Conservation (phyloP, 2,113 vertebrate genomes). For the Corythoichthys haematopterus region DNA sequence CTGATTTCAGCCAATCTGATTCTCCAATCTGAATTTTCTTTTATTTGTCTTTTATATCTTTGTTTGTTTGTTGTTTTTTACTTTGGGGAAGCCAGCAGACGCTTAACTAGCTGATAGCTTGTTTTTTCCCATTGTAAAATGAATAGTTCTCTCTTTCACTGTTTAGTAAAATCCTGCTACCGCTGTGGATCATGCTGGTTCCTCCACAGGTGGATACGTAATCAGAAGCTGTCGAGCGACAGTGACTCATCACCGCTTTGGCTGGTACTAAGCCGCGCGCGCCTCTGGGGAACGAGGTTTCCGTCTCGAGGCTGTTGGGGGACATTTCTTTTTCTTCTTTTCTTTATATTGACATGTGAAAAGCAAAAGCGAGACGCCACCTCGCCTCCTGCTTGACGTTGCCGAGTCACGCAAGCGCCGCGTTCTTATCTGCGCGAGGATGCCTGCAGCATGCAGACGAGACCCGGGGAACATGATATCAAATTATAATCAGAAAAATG, state of each 20-base stretch:
- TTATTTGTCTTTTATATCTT: too few relatives aligned
- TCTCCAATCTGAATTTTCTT: not conserved
- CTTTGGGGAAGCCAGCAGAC: too few relatives aligned
- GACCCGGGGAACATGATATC: slow-evolving; percentile 42
- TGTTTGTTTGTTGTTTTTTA: too few relatives aligned
- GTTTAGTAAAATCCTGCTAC: not conserved
- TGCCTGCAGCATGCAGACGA: slow-evolving; percentile 61
- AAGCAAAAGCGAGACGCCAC: slow-evolving; percentile 32
- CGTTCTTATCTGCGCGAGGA: slow-evolving; percentile 57
- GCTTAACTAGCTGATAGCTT: not conserved
- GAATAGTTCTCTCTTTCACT: not conserved
- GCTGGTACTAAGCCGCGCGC: slow-evolving; percentile 55
- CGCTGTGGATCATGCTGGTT: not conserved
- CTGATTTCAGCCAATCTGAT: too few relatives aligned
- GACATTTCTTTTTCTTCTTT: slow-evolving; percentile 6
- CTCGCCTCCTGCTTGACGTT: slow-evolving; percentile 21
- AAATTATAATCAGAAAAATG: slow-evolving; percentile 25
- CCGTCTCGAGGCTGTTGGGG: slow-evolving; percentile 47
- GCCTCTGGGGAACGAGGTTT: slow-evolving; percentile 58
- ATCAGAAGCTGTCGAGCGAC: slow-evolving; percentile 29
- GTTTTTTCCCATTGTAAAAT: not conserved
- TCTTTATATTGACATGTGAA: slow-evolving; percentile 68
- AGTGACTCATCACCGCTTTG: slow-evolving; percentile 64
- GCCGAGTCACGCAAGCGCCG: slow-evolving; percentile 30
- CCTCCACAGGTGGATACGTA: not conserved